Evolutionary conservation across 2,113 vertebrate genomes (phyloP).

Genomic region (Craseonycteris thonglongyai): DNA sequence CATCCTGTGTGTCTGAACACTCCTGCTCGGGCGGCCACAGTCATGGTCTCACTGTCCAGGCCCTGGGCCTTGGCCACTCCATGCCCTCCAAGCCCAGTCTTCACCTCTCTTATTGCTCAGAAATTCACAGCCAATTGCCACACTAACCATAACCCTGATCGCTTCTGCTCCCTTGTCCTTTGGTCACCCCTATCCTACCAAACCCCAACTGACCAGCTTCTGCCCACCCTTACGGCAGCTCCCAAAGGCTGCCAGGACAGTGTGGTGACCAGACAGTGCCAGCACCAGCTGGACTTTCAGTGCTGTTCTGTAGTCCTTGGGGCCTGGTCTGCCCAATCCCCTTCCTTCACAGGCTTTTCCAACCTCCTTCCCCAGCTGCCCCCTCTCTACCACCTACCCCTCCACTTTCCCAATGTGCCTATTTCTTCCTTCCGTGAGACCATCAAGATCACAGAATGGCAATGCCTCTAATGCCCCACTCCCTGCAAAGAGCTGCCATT

Average conservation of each 20-base stretch:
- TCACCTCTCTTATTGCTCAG: not conserved
- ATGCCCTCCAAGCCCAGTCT: not conserved
- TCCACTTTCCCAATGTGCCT: not conserved
- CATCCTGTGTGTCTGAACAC: not conserved
- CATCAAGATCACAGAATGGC: not conserved
- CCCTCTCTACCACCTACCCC: not conserved
- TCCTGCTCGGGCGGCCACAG: not conserved
- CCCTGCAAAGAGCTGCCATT: not conserved
- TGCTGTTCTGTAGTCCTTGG: no score
- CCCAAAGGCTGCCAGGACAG: not conserved
- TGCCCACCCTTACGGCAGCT: not conserved
- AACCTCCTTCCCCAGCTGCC: not conserved
- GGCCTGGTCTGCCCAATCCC: no score
- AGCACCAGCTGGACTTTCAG: rapidly evolving
- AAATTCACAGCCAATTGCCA: not conserved
- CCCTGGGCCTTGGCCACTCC: not conserved
- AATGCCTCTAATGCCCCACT: no score
- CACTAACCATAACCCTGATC: not conserved
- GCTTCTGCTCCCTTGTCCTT: not conserved
- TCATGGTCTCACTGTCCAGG: not conserved
- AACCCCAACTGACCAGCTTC: not conserved
- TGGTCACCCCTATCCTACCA: not conserved
- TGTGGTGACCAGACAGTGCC: not conserved
- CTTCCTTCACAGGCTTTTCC: not conserved
- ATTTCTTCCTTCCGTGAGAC: not conserved